Base-by-base conservation (phyloP, 2,113 vertebrate species). In the Mesembrinibis cayennensis region DNA sequence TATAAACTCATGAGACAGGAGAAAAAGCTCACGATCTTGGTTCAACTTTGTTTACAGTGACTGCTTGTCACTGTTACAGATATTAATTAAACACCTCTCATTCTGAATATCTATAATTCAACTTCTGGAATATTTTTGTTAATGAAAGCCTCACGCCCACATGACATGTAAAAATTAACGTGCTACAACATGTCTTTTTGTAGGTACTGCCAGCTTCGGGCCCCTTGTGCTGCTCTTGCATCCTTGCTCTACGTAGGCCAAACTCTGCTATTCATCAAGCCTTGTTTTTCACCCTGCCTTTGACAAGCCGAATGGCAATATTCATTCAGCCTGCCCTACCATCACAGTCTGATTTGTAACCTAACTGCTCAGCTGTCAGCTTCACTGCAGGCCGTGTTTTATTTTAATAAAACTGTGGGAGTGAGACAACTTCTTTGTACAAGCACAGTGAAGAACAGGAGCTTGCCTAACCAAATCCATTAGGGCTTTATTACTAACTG, bases 281-380 rank as follows among this genome's bases (percentile, higher is more conserved):
- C 65, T 73, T 93, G 81, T 82, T 91, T 95, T 94, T 56, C 74
- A 84, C 58, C 26, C 82, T 47, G 73, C 49, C 61, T 94, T 53
- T 95, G 96, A 96, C 89, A 95, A 90, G 82, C 59, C 44, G 49
- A 88, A 82, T 59, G 70, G 89, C 66, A 84, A 92, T 87, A 95
- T 90, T 96, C 92, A 90, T 94, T 86, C 8, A 1, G 36, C 38
- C 71, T 96, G 87, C 89, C 89, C 91, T 89, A 47, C 85, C 91
- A 70, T 87, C 71, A 52, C 92, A 38, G 90, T 36, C 89, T 77
- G 90, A 95, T 96, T 95, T 96, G 91, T 97, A 97, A 91, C 95
- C 92, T 88, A 89, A 84, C 92, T 85, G 90, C 61, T 96, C 94
- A 92, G 95, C 96, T 97, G 97, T 96, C 96, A 97, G 97, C 89